A percentile compares a stretch with the other conserved stretches of the same genome.
phyloP scores from a whole-genome alignment of 2,113 vertebrate genomes.

The Ascaphus truei region DNA sequence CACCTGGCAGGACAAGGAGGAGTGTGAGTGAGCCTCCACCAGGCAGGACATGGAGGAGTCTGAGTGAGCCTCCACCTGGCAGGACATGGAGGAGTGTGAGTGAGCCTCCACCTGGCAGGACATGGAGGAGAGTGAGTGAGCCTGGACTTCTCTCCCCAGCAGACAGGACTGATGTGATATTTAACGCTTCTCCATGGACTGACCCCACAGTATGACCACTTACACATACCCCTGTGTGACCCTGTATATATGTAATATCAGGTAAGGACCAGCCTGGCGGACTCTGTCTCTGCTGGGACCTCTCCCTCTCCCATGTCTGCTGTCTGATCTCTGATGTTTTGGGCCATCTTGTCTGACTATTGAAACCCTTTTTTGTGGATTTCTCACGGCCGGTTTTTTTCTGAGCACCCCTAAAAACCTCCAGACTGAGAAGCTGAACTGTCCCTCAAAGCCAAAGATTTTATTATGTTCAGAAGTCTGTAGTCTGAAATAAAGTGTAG shows the following conservation, averaged over 20 bases:
- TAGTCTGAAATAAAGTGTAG: conserved; percentile 94
- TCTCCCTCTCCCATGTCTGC: conserved; percentile 44
- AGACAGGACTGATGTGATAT: conserved; percentile 80
- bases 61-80: no score
- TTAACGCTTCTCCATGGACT: not conserved
- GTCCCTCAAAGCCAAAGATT: conserved; percentile 99
- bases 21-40: conserved; percentile 84
- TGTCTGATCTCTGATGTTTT: not conserved
- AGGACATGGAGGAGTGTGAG: conserved; percentile 92
- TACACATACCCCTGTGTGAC: conserved; percentile 82
- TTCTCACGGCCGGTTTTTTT: conserved; percentile 32
- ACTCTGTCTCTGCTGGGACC: conserved; percentile 74
- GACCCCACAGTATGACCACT: conserved; percentile 49
- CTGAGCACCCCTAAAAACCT: conserved; percentile 47
- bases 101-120: conserved; percentile 86
- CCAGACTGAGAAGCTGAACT: conserved; percentile 72
- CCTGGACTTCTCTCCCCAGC: conserved; percentile 54
- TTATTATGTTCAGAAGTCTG: conserved; percentile 94
- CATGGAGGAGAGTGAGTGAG: conserved; percentile 87
- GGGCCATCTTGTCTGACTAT: no score
- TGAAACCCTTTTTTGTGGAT: not conserved
- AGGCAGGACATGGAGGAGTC: conserved; percentile 93
- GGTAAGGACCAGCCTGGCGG: conserved; percentile 78
- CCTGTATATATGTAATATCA: conserved; percentile 98
- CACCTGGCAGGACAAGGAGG: conserved; percentile 93